A percentile compares a stretch with the other conserved stretches of the same genome.
phyloP scores from a whole-genome alignment of 2,888 invertebrate genomes.

The Campopleginae sp. region DNA sequence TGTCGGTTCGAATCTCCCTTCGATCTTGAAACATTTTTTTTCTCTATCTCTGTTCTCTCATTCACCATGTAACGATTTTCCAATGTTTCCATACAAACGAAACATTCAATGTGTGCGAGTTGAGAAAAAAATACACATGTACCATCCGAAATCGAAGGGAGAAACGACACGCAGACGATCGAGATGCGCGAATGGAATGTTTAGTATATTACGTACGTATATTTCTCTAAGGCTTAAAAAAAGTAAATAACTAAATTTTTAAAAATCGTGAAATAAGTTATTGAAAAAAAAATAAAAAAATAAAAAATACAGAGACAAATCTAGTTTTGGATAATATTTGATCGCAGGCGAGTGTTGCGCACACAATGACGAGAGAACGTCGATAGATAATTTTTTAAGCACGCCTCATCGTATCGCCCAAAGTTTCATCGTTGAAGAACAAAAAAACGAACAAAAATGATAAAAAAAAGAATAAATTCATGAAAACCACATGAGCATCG shows the following conservation, averaged over 20 bases:
- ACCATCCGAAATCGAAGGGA: slow-evolving; percentile 50
- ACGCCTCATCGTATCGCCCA: slow-evolving; percentile 68
- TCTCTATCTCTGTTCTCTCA: slow-evolving; percentile 1
- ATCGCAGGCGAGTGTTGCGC: slow-evolving; percentile 69
- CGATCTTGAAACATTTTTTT: slow-evolving; percentile 31
- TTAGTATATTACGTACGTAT: slow-evolving; percentile 68
- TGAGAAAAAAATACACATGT: slow-evolving; percentile 19
- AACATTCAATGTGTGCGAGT: slow-evolving; percentile 43
- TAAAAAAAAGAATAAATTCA: slow-evolving; percentile 23
- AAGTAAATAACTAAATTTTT: slow-evolving; percentile 66
- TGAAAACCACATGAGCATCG: slow-evolving; percentile 65
- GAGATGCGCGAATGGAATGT: slow-evolving; percentile 70
- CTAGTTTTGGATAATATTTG: slow-evolving; percentile 80
- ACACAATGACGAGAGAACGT: slow-evolving; percentile 62
- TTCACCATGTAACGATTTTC: slow-evolving; percentile 6
- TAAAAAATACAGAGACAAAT: slow-evolving; percentile 70
- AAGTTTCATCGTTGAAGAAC: slow-evolving; percentile 57
- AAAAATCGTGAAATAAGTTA: slow-evolving; percentile 63
- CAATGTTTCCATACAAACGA: slow-evolving; percentile 16
- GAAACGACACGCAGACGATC: slow-evolving; percentile 58
- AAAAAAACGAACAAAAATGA: slow-evolving; percentile 34
- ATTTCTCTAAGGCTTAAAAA: slow-evolving; percentile 72
- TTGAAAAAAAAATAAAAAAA: slow-evolving; percentile 58
- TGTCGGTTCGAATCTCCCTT: slow-evolving; percentile 49
- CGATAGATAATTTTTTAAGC: slow-evolving; percentile 64